Evolutionary conservation across 2,888 invertebrate species (phyloP), one percentile per base, ranked within the genome.

Genomic region (Leucania comma): DNA sequence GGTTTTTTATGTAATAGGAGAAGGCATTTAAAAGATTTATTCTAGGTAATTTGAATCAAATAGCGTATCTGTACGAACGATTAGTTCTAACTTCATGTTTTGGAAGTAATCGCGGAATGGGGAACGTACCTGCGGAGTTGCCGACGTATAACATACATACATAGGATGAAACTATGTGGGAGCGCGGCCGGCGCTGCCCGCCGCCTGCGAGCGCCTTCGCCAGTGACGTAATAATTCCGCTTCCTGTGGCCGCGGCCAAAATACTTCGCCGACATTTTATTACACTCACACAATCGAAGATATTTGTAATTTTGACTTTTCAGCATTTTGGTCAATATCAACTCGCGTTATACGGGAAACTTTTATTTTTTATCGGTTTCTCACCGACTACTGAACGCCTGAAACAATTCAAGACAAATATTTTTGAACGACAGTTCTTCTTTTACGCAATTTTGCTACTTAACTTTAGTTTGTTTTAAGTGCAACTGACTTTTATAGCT

Each of bases 191-290:
- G 48, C 20, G 42, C 51, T 35, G 24, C 26, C 29, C 50, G 53
- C 42, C 32, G 29, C 46, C 61, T 62, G 32, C 50, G 70, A 46
- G 54, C 61, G 62, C 67, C 60, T 50, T 68, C 56, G 14, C 38
- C 61, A 62, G 68, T 80, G 80, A 81, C 69, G 80, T 77, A 82
- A 85, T 82, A 80, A 78, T 77, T 57, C 73, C 70, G 68, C 50
- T 68, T 64, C 70, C 56, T 63, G 46, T 68, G 46, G 62, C 68
- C 56, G 62, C 69, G 46, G 69, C 73, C 60, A 82, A 75, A 81
- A 82, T 78, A 84, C 77, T 83, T 78, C 64, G 14, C 74, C 62
- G 58, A 74, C 73, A 71, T 82, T 84, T 86, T 82, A 82, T 81
- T 82, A 84, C 72, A 59, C 80, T 82, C 62, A 64, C 76, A 73